phyloP scores from a whole-genome alignment of 2,888 invertebrate species.

The Odontomyia ornata region DNA sequence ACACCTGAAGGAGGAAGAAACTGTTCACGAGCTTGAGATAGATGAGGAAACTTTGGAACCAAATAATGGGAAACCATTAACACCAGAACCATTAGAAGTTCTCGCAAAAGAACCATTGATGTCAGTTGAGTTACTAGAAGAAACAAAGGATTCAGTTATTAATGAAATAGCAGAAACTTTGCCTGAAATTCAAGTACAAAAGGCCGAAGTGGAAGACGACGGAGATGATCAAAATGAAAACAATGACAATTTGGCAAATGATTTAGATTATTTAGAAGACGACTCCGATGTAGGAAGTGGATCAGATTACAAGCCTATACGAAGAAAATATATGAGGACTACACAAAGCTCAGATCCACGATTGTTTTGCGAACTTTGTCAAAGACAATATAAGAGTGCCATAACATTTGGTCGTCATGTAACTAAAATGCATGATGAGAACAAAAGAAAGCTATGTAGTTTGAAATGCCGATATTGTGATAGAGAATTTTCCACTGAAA shows the following conservation, averaged over 20 bases:
- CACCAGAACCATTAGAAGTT: no score
- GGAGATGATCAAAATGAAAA: neutral
- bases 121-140: no score
- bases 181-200: no score
- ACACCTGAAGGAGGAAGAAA: neutral
- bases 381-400: conserved; percentile 23
- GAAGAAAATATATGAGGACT: neutral
- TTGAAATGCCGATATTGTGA: conserved; percentile 20
- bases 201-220: no score
- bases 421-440: conserved; percentile 1
- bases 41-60: no score
- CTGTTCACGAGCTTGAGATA: neutral
- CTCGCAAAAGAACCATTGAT: no score
- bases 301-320: neutral
- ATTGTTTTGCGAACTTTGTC: conserved; percentile 9
- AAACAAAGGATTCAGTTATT: no score
- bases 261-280: neutral
- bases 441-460: neutral
- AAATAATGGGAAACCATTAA: no score
- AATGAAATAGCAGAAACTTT: no score
- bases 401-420: conserved; percentile 9
- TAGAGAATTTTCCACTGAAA: neutral
- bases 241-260: neutral
- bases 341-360: neutral
- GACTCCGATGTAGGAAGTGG: neutral